Percentiles rank a stretch among this genome's conserved stretches.
Conservation (phyloP, 2,888 invertebrate genomes). For the Argyresthia goedartella region DNA sequence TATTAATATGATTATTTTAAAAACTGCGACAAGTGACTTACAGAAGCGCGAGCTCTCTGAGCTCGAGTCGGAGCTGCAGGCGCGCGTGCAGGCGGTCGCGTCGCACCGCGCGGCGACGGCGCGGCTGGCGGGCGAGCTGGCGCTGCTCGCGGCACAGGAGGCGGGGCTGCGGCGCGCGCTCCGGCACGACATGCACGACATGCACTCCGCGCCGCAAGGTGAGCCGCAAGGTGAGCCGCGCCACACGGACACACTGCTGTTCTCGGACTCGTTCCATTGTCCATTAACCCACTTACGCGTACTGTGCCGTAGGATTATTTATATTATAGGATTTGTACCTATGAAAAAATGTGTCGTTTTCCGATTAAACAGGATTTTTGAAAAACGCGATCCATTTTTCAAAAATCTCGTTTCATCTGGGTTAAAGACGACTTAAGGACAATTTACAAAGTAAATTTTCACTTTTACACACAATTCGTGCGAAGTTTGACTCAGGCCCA, state of each 20-base stretch:
- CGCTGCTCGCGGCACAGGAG: slow-evolving; percentile 75
- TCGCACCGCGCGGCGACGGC: slow-evolving; percentile 77
- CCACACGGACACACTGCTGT: background rate
- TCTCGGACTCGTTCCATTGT: background rate
- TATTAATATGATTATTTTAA: too few relatives aligned
- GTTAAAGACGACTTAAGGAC: too few relatives aligned
- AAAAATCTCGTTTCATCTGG: too few relatives aligned
- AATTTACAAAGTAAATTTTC: too few relatives aligned
- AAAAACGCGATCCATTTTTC: too few relatives aligned
- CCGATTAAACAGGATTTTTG: too few relatives aligned
- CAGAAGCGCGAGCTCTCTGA: slow-evolving; percentile 81
- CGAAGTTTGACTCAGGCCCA: too few relatives aligned
- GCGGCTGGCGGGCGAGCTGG: slow-evolving; percentile 77
- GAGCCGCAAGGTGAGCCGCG: background rate
- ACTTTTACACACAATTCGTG: too few relatives aligned
- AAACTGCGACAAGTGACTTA: slow-evolving; percentile 10
- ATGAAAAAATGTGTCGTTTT: too few relatives aligned
- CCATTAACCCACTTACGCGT: background rate
- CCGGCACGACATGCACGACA: slow-evolving; percentile 10
- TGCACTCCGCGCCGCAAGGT: background rate
- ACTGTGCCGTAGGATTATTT: too few relatives aligned
- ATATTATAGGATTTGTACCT: too few relatives aligned
- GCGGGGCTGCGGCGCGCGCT: slow-evolving; percentile 55
- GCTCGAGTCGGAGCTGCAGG: slow-evolving; percentile 77
- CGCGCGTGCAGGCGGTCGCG: slow-evolving; percentile 72